Evolutionary conservation across 2,888 invertebrate species (phyloP), one percentile per base, ranked within the genome.

Genomic region (Leptarthrus brevirostris): DNA sequence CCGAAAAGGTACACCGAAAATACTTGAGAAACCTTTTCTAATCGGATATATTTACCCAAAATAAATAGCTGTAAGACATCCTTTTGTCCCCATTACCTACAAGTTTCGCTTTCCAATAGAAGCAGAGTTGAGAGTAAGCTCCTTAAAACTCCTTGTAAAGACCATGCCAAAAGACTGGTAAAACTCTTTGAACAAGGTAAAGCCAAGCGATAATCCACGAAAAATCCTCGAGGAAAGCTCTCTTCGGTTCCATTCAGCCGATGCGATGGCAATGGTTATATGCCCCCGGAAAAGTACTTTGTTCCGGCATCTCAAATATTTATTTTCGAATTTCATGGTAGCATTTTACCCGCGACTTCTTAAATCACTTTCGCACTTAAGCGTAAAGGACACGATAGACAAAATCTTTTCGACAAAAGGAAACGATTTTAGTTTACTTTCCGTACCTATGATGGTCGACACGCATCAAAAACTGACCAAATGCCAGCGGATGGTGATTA

Each of bases 131-230:
- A 8, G 8, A 8, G 30, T 30, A 30, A 30, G 30, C 30, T 30
- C 30, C 30, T 30, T 30, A 30, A 30, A 30, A 30, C 30, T 30
- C 30, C 30, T 8, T 30, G 30, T 30, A 30, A 30, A 30, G 30
- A 30, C 30, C 4, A 30, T 30, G 30, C 30, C 30, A 3, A 30
- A 30, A 30, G n/a, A 30, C 30, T 30, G 30, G 3, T 47, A 12
- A 47, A 16, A 14, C 16, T 47, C 47, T 47, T 47, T 47, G 47
- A 47, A 47, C 47, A 47, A 47, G n/a, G 47, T 16, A 47, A 47
- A 47, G 16, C 12, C n/a, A 47, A 47, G 6, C 16, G 47, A 47
- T 47, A 47, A 47, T 47, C 47, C 47, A 14, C 16, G 12, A 47
- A 47, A 47, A 47, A 14, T 16, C 47, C 16, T 47, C 3, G n/a